Evolutionary conservation across 1,140 invertebrate genomes (phyloP), one percentile per base, ranked within the genome.

Genomic region (Mizuhopecten yessoensis): DNA sequence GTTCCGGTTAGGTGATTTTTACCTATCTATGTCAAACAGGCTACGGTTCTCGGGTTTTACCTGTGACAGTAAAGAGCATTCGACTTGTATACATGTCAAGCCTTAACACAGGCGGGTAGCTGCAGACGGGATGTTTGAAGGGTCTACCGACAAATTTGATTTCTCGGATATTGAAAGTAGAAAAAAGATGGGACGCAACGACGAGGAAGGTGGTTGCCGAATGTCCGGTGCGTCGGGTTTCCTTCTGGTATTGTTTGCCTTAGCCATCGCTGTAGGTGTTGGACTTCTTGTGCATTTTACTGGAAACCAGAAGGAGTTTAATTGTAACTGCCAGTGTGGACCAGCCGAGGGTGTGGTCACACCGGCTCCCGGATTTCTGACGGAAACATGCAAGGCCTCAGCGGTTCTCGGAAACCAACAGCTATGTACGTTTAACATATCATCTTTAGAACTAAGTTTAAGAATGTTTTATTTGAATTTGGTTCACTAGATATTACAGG

Each of bases 211-310:
- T 33, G 91, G 92, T 9, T 93, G 90, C 42, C 88, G 90, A 89
- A 90, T 94, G 20, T 88, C 57, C 45, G 90, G 87, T 17, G 49
- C 91, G 7, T 49, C 89, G 36, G 93, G 91, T 0, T 91, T 94
- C 86, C 34, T 94, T 9, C 45, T 93, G 75, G 87, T 92, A 3
- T 57, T 93, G 29, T 86, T 93, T 29, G 91, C 91, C 0, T 42
- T 94, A 29, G 36, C 87, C 9, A 91, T 93, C 17, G 91, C 92
- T 15, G 88, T 93, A 3, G 92, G 91, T 20, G 91, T 94, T 15
- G 92, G 92, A 10, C 15, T 94, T 0, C 91, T 94, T 15, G 91
- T 92, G 33, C 92, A 93, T 34, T 94, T 94, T 49, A 91, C 91
- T 0, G 92, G 90, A 33, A 87, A 75, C 9, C 42, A 57, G 15